Percentiles rank a stretch among this genome's conserved stretches.
Conservation (phyloP, 2,888 invertebrate genomes). For the Resseliella maxima region DNA sequence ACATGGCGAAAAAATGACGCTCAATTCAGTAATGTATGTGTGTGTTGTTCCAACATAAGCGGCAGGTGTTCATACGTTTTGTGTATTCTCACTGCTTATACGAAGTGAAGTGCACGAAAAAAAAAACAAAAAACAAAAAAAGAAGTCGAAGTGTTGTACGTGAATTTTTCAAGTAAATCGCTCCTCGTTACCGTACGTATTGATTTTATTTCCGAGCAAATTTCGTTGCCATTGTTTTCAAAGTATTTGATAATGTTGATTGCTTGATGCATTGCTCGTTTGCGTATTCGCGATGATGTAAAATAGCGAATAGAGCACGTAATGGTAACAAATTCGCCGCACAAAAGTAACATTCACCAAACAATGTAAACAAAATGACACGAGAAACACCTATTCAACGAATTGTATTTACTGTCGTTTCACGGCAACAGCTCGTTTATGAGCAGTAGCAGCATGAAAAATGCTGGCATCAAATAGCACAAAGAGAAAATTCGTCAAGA, state of each 20-base stretch:
- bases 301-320: background rate
- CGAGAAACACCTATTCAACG: conserved; percentile 9
- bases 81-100: background rate
- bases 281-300: conserved; percentile 8
- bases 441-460: background rate
- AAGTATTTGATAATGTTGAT: conserved; percentile 33
- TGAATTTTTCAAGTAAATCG: conserved; percentile 27
- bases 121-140: background rate
- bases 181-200: conserved; percentile 18
- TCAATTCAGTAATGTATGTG: background rate
- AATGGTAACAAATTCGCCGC: background rate
- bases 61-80: background rate
- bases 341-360: background rate
- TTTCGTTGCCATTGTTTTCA: conserved; percentile 30
- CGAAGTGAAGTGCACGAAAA: background rate
- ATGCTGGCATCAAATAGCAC: background rate
- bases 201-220: conserved; percentile 37
- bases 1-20: background rate
- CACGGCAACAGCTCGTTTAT: background rate
- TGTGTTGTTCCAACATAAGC: background rate
- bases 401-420: background rate
- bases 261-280: conserved; percentile 44
- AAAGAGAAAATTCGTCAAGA: background rate
- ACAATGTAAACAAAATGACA: conserved; percentile 39
- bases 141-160: background rate